Percentiles rank a stretch among this genome's conserved stretches.
Evolutionary conservation across 1,140 invertebrate genomes (phyloP).

Genomic region (Piezodorus guildinii): DNA sequence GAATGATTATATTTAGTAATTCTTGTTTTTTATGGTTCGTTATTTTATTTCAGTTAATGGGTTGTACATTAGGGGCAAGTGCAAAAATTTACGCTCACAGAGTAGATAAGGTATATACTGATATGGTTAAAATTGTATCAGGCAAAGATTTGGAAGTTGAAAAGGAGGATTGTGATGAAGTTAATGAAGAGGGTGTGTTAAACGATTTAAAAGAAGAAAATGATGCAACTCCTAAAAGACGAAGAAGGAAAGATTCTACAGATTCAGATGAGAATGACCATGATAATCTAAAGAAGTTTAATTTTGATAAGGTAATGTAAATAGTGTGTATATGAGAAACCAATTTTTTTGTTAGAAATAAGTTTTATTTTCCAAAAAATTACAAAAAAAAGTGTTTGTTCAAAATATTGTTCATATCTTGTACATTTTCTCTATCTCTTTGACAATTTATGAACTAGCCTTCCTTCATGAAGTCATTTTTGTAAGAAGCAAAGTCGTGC

Average conservation of each 20-base stretch:
- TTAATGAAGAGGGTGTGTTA: constrained; percentile 24
- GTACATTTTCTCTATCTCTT: no score
- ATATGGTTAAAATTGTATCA: constrained; percentile 63
- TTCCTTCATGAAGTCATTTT: no score
- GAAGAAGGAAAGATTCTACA: constrained; percentile 6
- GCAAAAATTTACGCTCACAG: constrained; percentile 70
- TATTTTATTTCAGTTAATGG: constrained; percentile 49
- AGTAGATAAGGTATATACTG: constrained; percentile 64
- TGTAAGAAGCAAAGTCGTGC: no score
- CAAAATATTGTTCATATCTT: no score
- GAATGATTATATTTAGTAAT: no score
- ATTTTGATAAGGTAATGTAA: constrained; percentile 6
- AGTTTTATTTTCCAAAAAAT: no score
- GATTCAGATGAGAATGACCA: neutral
- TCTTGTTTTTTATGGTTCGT: neutral
- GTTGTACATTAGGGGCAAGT: constrained; percentile 67
- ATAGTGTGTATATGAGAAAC: no score
- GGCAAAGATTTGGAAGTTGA: constrained; percentile 43
- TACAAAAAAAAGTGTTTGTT: no score
- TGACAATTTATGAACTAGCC: no score
- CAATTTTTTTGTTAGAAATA: no score
- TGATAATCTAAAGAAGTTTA: neutral
- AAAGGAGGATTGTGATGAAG: constrained; percentile 36
- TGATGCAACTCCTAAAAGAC: neutral
- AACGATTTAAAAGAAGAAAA: constrained; percentile 29